Evolutionary conservation across 2,797 vertebrate genomes (phyloP).

Genomic region (Nannoperca australis): DNA sequence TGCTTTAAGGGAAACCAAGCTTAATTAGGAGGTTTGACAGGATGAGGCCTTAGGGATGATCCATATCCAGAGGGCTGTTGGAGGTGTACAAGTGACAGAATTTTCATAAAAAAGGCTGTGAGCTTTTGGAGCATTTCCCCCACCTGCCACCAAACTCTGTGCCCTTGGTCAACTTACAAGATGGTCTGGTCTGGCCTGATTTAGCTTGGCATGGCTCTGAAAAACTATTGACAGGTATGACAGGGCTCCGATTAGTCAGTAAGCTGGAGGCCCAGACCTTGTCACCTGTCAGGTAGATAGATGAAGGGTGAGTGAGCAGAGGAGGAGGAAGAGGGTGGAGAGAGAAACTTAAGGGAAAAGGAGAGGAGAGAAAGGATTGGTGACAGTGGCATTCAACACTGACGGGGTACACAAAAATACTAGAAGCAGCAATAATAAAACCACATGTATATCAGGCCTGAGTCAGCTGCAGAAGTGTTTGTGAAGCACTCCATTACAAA

Average conservation of each 20-base stretch:
- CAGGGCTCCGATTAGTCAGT: constrained; percentile 98
- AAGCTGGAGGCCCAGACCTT: constrained; percentile 93
- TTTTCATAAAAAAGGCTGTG: constrained; percentile 66
- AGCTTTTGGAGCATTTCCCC: constrained; percentile 35
- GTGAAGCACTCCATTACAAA: constrained; percentile 71
- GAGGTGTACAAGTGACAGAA: constrained; percentile 76
- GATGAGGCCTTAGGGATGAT: constrained; percentile 86
- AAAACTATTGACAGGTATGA: constrained; percentile 98
- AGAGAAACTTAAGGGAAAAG: constrained; percentile 37
- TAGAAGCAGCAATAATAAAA: constrained; percentile 44
- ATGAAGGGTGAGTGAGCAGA: constrained; percentile 88
- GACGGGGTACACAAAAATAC: constrained; percentile 49
- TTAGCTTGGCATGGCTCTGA: constrained; percentile 62
- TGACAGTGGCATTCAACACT: constrained; percentile 30
- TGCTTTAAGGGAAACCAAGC: constrained; percentile 80
- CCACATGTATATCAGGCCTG: constrained; percentile 59
- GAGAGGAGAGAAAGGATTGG: constrained; percentile 23
- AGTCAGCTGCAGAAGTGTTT: constrained; percentile 75
- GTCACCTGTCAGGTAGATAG: constrained; percentile 96
- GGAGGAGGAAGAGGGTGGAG: constrained; percentile 9
- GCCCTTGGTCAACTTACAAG: constrained; percentile 69
- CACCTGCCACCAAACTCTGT: constrained; percentile 45
- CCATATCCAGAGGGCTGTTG: constrained; percentile 76
- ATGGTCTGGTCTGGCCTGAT: constrained; percentile 53
- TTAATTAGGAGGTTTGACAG: constrained; percentile 83